Evolutionary conservation across 2,113 vertebrate genomes (phyloP).

Genomic region (Puffinus mauretanicus): DNA sequence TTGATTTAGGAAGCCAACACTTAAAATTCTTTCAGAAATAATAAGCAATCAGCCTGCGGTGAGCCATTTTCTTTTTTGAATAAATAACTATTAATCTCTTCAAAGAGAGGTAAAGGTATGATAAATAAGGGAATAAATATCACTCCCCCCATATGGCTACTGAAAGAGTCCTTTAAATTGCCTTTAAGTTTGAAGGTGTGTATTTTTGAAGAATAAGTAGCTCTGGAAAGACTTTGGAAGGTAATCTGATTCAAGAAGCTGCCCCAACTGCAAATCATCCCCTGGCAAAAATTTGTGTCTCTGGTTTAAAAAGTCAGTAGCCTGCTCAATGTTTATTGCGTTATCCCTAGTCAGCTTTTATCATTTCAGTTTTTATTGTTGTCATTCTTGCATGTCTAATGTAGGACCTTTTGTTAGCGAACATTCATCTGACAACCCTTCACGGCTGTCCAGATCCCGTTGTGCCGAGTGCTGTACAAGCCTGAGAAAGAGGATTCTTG

Average conservation of each 20-base stretch:
- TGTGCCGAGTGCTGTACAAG: rapidly evolving
- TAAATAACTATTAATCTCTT: neutral
- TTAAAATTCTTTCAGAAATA: neutral
- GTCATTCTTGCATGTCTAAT: neutral
- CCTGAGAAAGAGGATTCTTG: neutral
- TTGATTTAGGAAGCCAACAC: neutral
- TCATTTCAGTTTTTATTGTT: neutral
- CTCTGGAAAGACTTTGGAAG: neutral
- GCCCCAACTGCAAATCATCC: neutral
- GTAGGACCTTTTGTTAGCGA: neutral
- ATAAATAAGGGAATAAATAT: neutral
- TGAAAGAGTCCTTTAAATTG: neutral
- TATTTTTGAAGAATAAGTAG: neutral
- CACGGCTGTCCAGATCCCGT: rapidly evolving
- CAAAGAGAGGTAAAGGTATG: neutral
- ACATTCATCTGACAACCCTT: neutral
- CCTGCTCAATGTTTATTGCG: neutral
- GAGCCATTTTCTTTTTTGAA: neutral
- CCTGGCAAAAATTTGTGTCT: neutral
- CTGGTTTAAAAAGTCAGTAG: neutral
- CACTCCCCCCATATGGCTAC: neutral
- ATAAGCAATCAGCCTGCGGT: neutral
- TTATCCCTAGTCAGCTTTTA: neutral
- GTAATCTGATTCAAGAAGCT: neutral
- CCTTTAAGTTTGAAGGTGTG: neutral